phyloP scores from a whole-genome alignment of 2,797 vertebrate genomes.

The Etheostoma nigrum region DNA sequence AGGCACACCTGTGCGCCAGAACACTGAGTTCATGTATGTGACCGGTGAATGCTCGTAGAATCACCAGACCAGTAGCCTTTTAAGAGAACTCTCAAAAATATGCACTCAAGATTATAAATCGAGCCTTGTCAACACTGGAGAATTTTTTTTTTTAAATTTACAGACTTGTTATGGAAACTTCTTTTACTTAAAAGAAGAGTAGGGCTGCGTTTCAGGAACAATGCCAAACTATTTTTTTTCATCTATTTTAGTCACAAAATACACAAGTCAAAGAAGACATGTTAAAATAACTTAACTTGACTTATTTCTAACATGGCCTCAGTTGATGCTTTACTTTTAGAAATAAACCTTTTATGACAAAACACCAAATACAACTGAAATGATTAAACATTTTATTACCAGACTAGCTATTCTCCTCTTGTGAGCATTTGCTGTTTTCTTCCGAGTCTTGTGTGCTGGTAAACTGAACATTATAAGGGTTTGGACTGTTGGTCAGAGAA shows the following conservation, averaged over 20 bases:
- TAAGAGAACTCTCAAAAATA: constrained; percentile 11
- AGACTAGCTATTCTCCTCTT: background rate
- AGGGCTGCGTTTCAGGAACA: background rate
- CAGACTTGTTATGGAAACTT: background rate
- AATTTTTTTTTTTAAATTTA: constrained; percentile 1
- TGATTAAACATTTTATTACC: background rate
- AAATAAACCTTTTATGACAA: background rate
- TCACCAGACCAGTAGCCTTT: constrained; percentile 45
- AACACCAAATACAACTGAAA: background rate
- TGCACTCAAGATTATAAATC: constrained; percentile 1
- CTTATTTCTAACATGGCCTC: background rate
- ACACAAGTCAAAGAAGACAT: background rate
- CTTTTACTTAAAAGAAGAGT: background rate
- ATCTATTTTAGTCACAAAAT: background rate
- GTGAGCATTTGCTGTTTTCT: background rate
- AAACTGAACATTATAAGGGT: too few relatives aligned
- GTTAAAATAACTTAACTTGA: too few relatives aligned
- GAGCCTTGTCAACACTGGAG: constrained; percentile 46
- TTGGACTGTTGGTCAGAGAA: too few relatives aligned
- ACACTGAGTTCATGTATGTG: constrained; percentile 96
- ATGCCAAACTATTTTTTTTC: background rate
- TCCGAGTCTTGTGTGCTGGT: too few relatives aligned
- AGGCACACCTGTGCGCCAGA: constrained; percentile 92
- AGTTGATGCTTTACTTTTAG: background rate
- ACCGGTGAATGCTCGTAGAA: constrained; percentile 62